These are phyloP conservation scores for Chionoecetes opilio DNA, from an alignment of 1,140 invertebrate genomes.

Conservation along the genomic window DNA sequence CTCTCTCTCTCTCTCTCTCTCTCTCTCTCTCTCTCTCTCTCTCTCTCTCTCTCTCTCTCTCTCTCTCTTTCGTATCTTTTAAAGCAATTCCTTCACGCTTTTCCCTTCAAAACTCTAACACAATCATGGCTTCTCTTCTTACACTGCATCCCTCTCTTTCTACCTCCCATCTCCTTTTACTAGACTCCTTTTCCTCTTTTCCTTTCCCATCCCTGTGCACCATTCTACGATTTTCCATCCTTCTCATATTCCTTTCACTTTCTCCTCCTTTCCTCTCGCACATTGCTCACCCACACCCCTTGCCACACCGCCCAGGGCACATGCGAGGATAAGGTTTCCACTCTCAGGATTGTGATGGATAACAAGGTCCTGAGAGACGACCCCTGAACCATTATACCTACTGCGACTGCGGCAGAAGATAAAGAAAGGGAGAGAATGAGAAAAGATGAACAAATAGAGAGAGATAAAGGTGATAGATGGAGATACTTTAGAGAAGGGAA, in stretches of 20 bases:
- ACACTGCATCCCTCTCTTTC: not conserved
- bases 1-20: slow-evolving; percentile 27
- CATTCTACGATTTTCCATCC: not conserved
- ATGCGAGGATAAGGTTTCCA: not conserved
- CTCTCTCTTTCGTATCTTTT: no score
- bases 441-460: no score
- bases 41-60: not conserved
- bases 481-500: no score
- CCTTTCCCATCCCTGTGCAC: not conserved
- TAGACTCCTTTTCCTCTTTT: not conserved
- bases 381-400: not conserved
- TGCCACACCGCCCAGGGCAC: not conserved
- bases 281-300: not conserved
- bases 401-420: not conserved
- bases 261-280: not conserved
- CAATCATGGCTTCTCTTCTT: no score
- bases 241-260: not conserved
- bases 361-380: not conserved
- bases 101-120: no score
- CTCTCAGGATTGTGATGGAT: not conserved
- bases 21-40: slow-evolving; percentile 14
- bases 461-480: no score
- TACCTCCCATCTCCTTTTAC: not conserved
- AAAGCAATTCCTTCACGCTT: no score
- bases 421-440: no score